Evolutionary conservation across 2,888 invertebrate species (phyloP).

Genomic region (Schizotus pectinicornis): DNA sequence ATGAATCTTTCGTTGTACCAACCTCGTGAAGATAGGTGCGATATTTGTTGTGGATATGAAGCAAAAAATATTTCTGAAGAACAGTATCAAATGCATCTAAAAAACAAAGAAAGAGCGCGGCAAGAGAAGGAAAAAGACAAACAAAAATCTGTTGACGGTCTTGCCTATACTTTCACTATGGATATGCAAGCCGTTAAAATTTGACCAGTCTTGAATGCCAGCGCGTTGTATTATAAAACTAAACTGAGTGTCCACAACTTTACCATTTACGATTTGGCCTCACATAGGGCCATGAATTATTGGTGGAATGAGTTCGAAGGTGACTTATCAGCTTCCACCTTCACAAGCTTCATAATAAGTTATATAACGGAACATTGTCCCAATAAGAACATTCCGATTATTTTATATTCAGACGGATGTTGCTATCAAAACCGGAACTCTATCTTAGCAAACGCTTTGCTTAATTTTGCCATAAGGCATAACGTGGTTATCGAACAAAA

Average conservation of each 20-base stretch:
- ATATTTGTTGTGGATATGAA: conserved; percentile 18
- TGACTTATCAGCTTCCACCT: neutral
- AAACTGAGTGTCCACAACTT: conserved; percentile 30
- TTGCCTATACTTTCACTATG: conserved; percentile 12
- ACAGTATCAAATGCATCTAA: conserved; percentile 7
- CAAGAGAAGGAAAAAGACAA: conserved; percentile 17
- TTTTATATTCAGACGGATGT: conserved; percentile 1
- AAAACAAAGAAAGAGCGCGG: conserved; percentile 17
- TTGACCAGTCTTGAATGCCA: conserved; percentile 17
- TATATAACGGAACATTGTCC: neutral
- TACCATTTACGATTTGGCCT: conserved; percentile 26
- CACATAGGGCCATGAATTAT: neutral
- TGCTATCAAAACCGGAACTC: conserved; percentile 5
- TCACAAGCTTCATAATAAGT: neutral
- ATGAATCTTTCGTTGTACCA: conserved; percentile 18
- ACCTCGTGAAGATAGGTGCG: conserved; percentile 22
- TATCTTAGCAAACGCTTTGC: neutral
- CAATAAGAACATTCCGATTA: neutral
- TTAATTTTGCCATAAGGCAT: neutral
- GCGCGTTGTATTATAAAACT: conserved; percentile 26
- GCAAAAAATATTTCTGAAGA: conserved; percentile 13
- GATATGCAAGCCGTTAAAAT: conserved; percentile 22
- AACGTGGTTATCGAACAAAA: conserved; percentile 3
- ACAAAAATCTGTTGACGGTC: neutral
- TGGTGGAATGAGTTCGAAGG: conserved; percentile 1